These are phyloP conservation scores for Podarcis raffonei DNA, from an alignment of 2,113 vertebrate genomes.

Conservation along the genomic window DNA sequence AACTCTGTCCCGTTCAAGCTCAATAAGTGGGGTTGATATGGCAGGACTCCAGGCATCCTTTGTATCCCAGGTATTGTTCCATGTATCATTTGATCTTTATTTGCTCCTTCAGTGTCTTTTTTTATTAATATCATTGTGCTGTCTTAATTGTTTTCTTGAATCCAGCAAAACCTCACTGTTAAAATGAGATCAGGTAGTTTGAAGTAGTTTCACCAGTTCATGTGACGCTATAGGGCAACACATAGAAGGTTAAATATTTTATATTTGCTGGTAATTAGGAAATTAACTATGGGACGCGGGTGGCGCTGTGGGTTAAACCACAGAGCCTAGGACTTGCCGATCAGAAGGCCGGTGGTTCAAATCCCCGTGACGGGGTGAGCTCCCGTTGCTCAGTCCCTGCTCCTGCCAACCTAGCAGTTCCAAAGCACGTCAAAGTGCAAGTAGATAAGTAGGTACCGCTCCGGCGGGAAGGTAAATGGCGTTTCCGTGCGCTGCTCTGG, in stretches of 20 bases:
- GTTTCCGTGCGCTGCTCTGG: too few relatives aligned
- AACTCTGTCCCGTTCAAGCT: slow-evolving; percentile 92
- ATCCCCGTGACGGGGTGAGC: too few relatives aligned
- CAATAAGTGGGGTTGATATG: slow-evolving; percentile 89
- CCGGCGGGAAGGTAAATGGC: too few relatives aligned
- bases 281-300: too few relatives aligned
- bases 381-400: too few relatives aligned
- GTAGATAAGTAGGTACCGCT: too few relatives aligned
- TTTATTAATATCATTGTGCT: not conserved
- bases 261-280: not conserved
- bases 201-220: not conserved
- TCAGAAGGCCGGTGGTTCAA: too few relatives aligned
- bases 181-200: not conserved
- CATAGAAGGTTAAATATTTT: not conserved
- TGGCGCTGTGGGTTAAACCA: too few relatives aligned
- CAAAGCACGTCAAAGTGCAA: too few relatives aligned
- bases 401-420: too few relatives aligned
- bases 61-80: slow-evolving; percentile 84
- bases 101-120: not conserved
- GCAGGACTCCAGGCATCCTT: slow-evolving; percentile 86
- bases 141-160: not conserved
- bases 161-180: not conserved
- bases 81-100: not conserved
- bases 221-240: too few relatives aligned
- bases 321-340: too few relatives aligned